Base-by-base conservation (phyloP, 1,140 invertebrate species). In the Aphaenogaster ashmeadi region DNA sequence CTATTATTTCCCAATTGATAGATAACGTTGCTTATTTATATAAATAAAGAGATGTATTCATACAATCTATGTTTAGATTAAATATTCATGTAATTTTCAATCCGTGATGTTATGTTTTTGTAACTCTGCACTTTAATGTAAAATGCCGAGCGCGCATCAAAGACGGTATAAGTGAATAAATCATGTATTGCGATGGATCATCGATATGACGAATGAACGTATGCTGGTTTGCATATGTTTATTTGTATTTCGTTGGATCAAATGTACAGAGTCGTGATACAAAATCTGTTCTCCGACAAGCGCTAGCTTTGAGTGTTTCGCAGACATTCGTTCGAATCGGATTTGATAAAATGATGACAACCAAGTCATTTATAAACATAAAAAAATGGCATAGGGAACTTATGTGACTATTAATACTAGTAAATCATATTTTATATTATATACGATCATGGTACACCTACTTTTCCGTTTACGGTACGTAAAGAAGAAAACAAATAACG, bases 331-430 rank as follows among this genome's bases (percentile, higher is more conserved):
- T 56, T 41, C n/a, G 3, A 21, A 58, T 50, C 3, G 27, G 44
- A 50, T 13, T 27, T 44, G 52, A 44, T 56, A 56, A 44, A 56
- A 81, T 33, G 27, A 38, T 9, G 41, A 77, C 7, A 33, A 38
- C 7, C 62, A 80, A 89, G 15, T 50, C 21, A 56, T 72, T 78
- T 21, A 9, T 47, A 77, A 91, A 91, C 80, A 44, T 66, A 91
- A 69, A 69, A 36, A 27, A 27, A 89, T 60, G 71, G 21, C 74
- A 62, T 71, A 87, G 58, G 50, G 77, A 91, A 91, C 90, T 92
- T 89, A 91, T 66, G 38, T 78, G 56, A 87, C 75, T 91, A 90
- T 71, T 91, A 90, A 92, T 88, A 92, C 90, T 91, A 91, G 67
- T 15, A 88, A 91, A 85, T 77, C 27, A 84, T 87, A 86, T 86